A percentile compares a stretch with the other conserved stretches of the same genome.
phyloP scores from a whole-genome alignment of 1,140 invertebrate genomes.

The Babylonia areolata region DNA sequence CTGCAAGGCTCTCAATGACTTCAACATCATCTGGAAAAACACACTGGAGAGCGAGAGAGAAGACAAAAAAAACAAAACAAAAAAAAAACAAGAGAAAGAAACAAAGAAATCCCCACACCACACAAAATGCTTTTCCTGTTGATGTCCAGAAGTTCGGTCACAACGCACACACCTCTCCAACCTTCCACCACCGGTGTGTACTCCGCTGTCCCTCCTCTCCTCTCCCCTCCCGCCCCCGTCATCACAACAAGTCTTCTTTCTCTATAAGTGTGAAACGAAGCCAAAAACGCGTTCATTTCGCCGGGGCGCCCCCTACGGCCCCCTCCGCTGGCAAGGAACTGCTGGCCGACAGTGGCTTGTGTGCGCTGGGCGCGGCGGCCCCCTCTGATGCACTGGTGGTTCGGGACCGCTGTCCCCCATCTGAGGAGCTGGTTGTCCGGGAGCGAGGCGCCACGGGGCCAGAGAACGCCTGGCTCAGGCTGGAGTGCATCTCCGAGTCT shows the following conservation, averaged over 20 bases:
- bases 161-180: neutral
- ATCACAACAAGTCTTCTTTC: neutral
- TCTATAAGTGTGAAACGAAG: neutral
- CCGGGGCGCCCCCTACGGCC: neutral
- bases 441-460: slow-evolving; percentile 25
- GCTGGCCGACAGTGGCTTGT: slow-evolving; percentile 1
- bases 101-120: slow-evolving; percentile 10
- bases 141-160: slow-evolving; percentile 1
- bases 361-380: neutral
- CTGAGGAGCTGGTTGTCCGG: slow-evolving; percentile 31
- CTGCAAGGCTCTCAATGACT: neutral
- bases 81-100: neutral
- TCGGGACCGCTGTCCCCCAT: neutral
- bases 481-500: slow-evolving; percentile 29
- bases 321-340: neutral
- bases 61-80: neutral
- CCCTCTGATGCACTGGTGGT: slow-evolving; percentile 22
- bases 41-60: neutral
- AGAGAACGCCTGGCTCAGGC: slow-evolving; percentile 16
- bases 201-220: neutral
- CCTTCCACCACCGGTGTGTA: neutral
- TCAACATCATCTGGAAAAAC: neutral
- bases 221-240: neutral
- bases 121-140: slow-evolving; percentile 18
- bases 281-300: neutral